phyloP scores from a whole-genome alignment of 2,797 vertebrate species.

The Myotis myotis region DNA sequence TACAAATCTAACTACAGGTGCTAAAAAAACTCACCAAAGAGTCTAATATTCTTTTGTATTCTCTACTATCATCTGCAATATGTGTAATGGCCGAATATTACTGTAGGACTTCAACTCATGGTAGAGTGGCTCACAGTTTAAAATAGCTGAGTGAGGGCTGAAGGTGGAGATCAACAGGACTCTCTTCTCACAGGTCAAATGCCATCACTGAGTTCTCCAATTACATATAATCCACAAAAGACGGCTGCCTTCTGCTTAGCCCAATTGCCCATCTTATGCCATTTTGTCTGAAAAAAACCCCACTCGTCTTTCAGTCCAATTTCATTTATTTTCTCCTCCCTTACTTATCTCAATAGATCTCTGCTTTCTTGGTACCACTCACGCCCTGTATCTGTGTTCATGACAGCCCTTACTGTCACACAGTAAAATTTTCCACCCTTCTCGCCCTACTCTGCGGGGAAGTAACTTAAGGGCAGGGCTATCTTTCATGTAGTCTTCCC shows the following conservation, averaged over 20 bases:
- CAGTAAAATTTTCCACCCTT: too few species aligned
- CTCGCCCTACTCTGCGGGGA: too few species aligned
- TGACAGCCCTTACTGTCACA: not conserved
- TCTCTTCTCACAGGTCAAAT: not conserved
- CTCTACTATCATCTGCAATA: slow-evolving; percentile 50
- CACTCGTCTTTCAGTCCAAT: not conserved
- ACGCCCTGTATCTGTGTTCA: not conserved
- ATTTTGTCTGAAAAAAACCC: not conserved
- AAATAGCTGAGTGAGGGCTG: not conserved
- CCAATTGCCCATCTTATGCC: not conserved
- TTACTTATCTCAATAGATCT: not conserved
- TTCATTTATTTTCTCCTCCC: not conserved
- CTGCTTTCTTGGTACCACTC: not conserved
- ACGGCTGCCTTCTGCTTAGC: not conserved
- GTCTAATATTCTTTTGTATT: not conserved
- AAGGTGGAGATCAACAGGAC: not conserved
- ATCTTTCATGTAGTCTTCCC: too few species aligned
- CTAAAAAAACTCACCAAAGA: slow-evolving; percentile 46
- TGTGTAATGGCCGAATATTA: not conserved
- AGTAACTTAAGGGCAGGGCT: too few species aligned
- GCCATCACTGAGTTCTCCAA: not conserved
- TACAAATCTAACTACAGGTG: slow-evolving; percentile 60
- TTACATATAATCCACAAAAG: not conserved
- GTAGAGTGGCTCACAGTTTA: not conserved
- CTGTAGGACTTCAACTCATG: not conserved